These are phyloP conservation scores for Paedocypris sp. DNA, from an alignment of 2,113 vertebrate genomes.

Conservation along the genomic window DNA sequence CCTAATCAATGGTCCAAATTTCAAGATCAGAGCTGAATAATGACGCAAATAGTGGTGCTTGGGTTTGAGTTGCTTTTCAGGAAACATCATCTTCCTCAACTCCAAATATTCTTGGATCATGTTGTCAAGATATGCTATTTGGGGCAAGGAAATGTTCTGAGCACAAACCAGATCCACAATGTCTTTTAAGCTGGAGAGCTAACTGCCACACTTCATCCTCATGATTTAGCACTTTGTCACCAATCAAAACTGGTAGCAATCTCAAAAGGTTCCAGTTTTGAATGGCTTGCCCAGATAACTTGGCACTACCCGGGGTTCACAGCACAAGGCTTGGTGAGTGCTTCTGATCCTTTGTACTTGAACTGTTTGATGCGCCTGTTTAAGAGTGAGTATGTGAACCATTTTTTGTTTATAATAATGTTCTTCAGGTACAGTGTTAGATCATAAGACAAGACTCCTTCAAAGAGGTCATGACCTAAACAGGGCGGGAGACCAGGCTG, in stretches of 20 bases:
- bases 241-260: conserved; percentile 32
- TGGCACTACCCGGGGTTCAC: conserved; percentile 15
- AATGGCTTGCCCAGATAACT: conserved; percentile 27
- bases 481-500: background rate
- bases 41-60: background rate
- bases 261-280: conserved; percentile 31
- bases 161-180: conserved; percentile 13
- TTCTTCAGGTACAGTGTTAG: background rate
- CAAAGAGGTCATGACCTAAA: background rate
- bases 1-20: too few relatives aligned
- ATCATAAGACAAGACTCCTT: background rate
- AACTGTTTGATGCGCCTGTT: conserved; percentile 32
- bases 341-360: conserved; percentile 35
- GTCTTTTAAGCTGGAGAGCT: conserved; percentile 25
- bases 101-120: conserved; percentile 40
- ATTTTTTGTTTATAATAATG: background rate
- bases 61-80: background rate
- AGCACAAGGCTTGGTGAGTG: conserved; percentile 29
- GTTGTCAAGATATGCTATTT: conserved; percentile 34
- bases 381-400: conserved; percentile 26
- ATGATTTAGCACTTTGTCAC: conserved; percentile 33
- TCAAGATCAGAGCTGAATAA: too few relatives aligned
- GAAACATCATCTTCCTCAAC: conserved; percentile 6
- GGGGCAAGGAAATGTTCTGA: conserved; percentile 23
- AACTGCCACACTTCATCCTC: conserved; percentile 18